Evolutionary conservation across 1,140 invertebrate genomes (phyloP).

Genomic region (Drosophila serrata): DNA sequence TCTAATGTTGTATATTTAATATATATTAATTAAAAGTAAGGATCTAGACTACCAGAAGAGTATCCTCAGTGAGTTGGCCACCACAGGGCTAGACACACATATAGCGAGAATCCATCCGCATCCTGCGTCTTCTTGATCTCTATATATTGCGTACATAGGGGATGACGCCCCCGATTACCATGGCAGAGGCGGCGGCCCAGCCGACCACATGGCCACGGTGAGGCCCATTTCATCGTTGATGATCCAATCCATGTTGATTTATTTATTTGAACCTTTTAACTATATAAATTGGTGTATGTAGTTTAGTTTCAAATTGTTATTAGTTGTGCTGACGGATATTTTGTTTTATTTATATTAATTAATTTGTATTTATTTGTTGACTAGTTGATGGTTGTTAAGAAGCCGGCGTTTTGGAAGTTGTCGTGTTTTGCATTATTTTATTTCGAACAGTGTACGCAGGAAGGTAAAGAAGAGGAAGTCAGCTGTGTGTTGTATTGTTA

Average conservation of each 20-base stretch:
- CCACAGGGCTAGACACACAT: slow-evolving; percentile 97
- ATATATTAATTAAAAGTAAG: neutral
- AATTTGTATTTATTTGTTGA: slow-evolving; percentile 30
- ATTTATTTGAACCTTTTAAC: slow-evolving; percentile 18
- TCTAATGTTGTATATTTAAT: neutral
- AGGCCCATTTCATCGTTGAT: slow-evolving; percentile 89
- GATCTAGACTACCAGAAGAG: slow-evolving; percentile 95
- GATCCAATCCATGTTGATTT: slow-evolving; percentile 88
- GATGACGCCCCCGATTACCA: slow-evolving; percentile 96
- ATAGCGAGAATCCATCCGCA: slow-evolving; percentile 97
- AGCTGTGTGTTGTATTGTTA: slow-evolving; percentile 45
- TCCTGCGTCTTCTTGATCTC: slow-evolving; percentile 96
- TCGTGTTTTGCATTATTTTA: slow-evolving; percentile 45
- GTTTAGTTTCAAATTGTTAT: neutral
- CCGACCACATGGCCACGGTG: slow-evolving; percentile 89
- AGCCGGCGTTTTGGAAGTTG: slow-evolving; percentile 30
- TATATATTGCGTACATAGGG: slow-evolving; percentile 96
- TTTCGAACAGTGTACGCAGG: slow-evolving; percentile 31
- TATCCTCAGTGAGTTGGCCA: slow-evolving; percentile 98
- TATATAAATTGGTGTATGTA: neutral
- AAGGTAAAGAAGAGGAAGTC: slow-evolving; percentile 33
- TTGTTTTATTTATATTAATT: slow-evolving; percentile 29
- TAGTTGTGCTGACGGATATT: slow-evolving; percentile 65
- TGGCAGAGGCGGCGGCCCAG: slow-evolving; percentile 91
- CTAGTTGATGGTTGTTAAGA: slow-evolving; percentile 38